A percentile compares a stretch with the other conserved stretches of the same genome.
phyloP scores from a whole-genome alignment of 2,113 vertebrate genomes.

The Malaclemys terrapin region DNA sequence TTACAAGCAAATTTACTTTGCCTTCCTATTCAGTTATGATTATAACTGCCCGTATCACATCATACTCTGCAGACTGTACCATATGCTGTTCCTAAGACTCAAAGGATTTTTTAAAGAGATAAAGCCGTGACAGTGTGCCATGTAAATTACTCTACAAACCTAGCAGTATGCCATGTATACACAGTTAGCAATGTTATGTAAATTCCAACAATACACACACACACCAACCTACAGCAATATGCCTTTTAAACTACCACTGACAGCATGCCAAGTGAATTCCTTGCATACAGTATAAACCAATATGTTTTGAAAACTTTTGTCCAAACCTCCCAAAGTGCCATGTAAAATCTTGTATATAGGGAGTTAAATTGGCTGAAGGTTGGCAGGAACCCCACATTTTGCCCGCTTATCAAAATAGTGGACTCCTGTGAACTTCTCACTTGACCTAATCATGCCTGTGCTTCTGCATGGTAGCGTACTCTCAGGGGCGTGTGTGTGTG shows the following conservation, averaged over 20 bases:
- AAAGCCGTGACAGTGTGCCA: not conserved
- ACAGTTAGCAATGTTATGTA: not conserved
- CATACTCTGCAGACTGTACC: not conserved
- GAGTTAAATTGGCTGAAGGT: not conserved
- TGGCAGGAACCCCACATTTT: not conserved
- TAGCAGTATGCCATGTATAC: not conserved
- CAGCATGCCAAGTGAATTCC: not conserved
- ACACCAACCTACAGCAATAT: not conserved
- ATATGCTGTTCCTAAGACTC: not conserved
- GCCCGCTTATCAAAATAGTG: not conserved
- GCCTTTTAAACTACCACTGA: not conserved
- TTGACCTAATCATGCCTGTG: rapidly evolving
- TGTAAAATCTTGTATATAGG: not conserved
- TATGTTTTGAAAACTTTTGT: not conserved
- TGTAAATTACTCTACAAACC: not conserved
- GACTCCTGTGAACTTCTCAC: not conserved
- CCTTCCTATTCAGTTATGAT: not conserved
- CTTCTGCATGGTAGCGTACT: not conserved
- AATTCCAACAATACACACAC: not conserved
- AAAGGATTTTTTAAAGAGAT: not conserved
- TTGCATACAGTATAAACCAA: not conserved
- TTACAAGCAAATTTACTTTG: constrained; percentile 41
- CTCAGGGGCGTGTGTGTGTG: not conserved
- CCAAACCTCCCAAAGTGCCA: not conserved
- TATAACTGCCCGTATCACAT: not conserved